A percentile compares a stretch with the other conserved stretches of the same genome.
Conservation (phyloP, 2,888 invertebrate genomes). For the Laothoe populi region DNA sequence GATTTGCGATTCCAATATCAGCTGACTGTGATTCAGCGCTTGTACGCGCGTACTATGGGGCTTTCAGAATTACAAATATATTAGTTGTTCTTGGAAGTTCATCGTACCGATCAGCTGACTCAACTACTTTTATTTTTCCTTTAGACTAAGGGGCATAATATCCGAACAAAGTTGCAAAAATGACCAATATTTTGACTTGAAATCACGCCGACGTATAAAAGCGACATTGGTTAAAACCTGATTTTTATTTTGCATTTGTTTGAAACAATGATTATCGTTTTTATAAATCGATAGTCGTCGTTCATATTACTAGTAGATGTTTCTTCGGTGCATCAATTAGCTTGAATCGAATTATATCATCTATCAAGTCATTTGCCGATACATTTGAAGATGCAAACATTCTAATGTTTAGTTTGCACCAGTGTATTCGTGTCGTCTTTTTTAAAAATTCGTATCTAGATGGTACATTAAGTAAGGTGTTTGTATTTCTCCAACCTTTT, state of each 20-base stretch:
- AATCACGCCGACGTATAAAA: slow-evolving; percentile 50
- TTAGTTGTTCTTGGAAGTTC: slow-evolving; percentile 69
- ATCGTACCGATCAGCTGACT: slow-evolving; percentile 77
- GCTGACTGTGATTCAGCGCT: slow-evolving; percentile 57
- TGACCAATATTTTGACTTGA: slow-evolving; percentile 57
- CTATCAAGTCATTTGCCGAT: slow-evolving; percentile 52
- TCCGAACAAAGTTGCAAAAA: slow-evolving; percentile 65
- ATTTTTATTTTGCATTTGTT: slow-evolving; percentile 32
- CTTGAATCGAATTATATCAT: slow-evolving; percentile 64
- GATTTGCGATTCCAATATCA: slow-evolving; percentile 35
- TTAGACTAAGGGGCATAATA: slow-evolving; percentile 54
- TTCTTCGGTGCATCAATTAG: slow-evolving; percentile 53
- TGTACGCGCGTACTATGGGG: slow-evolving; percentile 45
- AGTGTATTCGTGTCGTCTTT: background rate
- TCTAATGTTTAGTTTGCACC: background rate
- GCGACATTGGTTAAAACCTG: slow-evolving; percentile 40
- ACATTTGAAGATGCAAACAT: background rate
- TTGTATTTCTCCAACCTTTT: background rate
- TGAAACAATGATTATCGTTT: slow-evolving; percentile 36
- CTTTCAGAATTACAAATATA: slow-evolving; percentile 55
- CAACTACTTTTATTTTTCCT: slow-evolving; percentile 60
- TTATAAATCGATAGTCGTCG: slow-evolving; percentile 44
- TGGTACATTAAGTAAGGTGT: background rate
- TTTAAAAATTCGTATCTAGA: background rate
- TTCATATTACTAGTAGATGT: slow-evolving; percentile 44